Evolutionary conservation across 1,140 invertebrate genomes (phyloP).

Genomic region (Zaprionus gabonicus): DNA sequence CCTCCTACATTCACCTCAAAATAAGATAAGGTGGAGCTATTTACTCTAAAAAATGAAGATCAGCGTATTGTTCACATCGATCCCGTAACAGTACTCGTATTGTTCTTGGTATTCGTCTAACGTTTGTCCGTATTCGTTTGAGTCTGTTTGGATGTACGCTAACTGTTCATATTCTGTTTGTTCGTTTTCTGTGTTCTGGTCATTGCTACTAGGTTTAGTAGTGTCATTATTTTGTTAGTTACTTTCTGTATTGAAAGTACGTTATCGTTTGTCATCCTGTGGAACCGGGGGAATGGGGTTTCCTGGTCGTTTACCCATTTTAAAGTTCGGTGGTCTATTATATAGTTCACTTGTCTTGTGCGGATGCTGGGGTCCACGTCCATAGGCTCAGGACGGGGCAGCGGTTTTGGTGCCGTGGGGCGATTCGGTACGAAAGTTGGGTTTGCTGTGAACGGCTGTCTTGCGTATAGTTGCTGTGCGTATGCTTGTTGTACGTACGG

Average conservation of each 20-base stretch:
- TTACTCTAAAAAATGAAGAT: slow-evolving; percentile 12
- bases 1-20: slow-evolving; percentile 14
- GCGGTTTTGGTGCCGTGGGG: neutral
- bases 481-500: too few relatives aligned
- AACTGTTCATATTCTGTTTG: slow-evolving; percentile 8
- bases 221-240: neutral
- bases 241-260: slow-evolving; percentile 1
- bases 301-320: too few relatives aligned
- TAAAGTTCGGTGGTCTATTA: slow-evolving; percentile 5
- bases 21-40: slow-evolving; percentile 22
- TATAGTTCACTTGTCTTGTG: slow-evolving; percentile 37
- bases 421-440: too few relatives aligned
- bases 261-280: too few relatives aligned
- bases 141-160: slow-evolving; percentile 4
- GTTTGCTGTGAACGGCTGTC: too few relatives aligned
- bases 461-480: too few relatives aligned
- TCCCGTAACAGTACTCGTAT: slow-evolving; percentile 6
- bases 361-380: slow-evolving; percentile 32
- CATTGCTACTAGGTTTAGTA: neutral
- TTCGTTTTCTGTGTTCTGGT: slow-evolving; percentile 16
- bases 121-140: slow-evolving; percentile 13
- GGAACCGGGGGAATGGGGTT: too few relatives aligned
- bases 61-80: slow-evolving; percentile 6
- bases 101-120: slow-evolving; percentile 21
- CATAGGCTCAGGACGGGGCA: slow-evolving; percentile 38